Evolutionary conservation across 2,113 vertebrate species (phyloP), one percentile per base, ranked within the genome.

Genomic region (Picathartes gymnocephalus): DNA sequence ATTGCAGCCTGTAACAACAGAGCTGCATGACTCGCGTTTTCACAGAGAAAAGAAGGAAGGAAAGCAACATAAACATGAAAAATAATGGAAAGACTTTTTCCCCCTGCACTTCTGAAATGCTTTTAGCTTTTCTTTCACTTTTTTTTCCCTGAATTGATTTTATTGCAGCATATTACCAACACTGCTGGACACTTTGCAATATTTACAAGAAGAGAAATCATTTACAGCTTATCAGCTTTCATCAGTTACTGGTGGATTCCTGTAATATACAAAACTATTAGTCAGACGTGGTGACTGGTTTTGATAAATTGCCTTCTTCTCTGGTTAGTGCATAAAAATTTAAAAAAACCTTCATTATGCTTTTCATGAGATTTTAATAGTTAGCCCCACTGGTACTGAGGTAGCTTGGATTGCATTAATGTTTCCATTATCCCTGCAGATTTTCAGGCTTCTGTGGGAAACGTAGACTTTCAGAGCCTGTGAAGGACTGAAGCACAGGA

Each of bases 311-410:
- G 44, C 90, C 53, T 35, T 31, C 76, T 93, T 86, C 80, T 79
- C 64, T 92, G 88, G 86, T 77, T 92, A 77, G 86, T 84, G 62
- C 77, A 88, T 87, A 82, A 91, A 93, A 81, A 28, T 66, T 23
- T 30, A 22, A 37, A 39, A 66, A 45, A 72, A 86, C 54, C 89
- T 93, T 95, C 90, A 93, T 96, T 95, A 82, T 88, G 37, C 68
- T 94, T 95, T 97, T 96, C 86, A 92, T 95, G 76, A 88, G 81
- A 69, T 87, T 95, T 97, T 94, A 97, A 95, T 95, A 92, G 61
- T 77, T 74, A 69, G 77, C 28, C 76, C 47, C 86, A 42, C 40
- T 77, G 61, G 82, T 78, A 78, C 61, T 28, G 86, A 86, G 80
- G 79, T 71, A 81, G 64, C 71, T 84, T n/a, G 35, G 28, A 39